Percentiles rank a stretch among this genome's conserved stretches.
These are phyloP conservation scores for Tortrix viridana DNA, from an alignment of 2,888 invertebrate genomes.

Conservation along the genomic window DNA sequence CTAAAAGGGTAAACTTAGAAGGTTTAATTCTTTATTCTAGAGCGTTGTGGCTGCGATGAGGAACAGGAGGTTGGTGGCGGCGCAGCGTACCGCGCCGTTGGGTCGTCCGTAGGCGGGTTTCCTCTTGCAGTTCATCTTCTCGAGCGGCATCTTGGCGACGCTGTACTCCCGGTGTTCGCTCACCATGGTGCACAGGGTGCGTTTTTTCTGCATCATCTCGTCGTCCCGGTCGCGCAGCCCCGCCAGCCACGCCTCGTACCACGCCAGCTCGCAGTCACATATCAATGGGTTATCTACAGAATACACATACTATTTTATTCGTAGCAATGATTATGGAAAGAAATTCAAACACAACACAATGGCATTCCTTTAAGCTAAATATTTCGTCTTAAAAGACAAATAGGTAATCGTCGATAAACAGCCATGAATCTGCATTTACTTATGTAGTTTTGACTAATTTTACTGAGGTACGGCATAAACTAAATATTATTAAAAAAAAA, in stretches of 20 bases:
- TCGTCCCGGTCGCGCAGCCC: slow-evolving; percentile 92
- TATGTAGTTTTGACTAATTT: no score
- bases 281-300: slow-evolving; percentile 92
- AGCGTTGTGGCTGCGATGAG: slow-evolving; percentile 64
- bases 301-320: no score
- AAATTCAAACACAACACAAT: no score
- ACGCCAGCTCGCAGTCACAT: slow-evolving; percentile 94
- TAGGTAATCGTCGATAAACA: no score
- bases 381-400: no score
- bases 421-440: no score
- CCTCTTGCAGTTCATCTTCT: slow-evolving; percentile 92
- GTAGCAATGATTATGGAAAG: no score
- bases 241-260: slow-evolving; percentile 93
- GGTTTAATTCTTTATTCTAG: slow-evolving; percentile 47
- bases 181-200: slow-evolving; percentile 92
- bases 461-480: no score
- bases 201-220: slow-evolving; percentile 94
- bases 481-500: no score
- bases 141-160: slow-evolving; percentile 91
- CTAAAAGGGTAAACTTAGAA: slow-evolving; percentile 43
- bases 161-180: slow-evolving; percentile 92
- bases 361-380: no score
- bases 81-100: slow-evolving; percentile 49
- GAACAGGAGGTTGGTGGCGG: slow-evolving; percentile 55
- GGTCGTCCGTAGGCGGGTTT: slow-evolving; percentile 81